Evolutionary conservation across 1,140 invertebrate species (phyloP).

Genomic region (Habropoda laboriosa): DNA sequence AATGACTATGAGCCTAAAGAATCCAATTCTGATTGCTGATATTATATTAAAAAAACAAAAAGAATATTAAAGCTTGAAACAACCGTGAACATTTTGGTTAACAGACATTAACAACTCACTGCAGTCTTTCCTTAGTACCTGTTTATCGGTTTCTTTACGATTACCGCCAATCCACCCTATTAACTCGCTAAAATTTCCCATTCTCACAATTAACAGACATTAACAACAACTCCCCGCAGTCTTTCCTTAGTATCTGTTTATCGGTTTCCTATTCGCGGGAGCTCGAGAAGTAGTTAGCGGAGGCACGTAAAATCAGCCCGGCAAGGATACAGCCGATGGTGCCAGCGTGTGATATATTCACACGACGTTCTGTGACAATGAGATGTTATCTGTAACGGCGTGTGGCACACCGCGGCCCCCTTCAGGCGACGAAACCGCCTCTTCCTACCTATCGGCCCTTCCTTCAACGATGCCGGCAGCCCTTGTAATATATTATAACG

Average conservation of each 20-base stretch:
- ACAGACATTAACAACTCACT: no score
- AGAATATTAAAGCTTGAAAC: no score
- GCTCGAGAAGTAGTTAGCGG: constrained; percentile 22
- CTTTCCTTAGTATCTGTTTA: constrained; percentile 15
- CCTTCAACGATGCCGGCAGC: constrained; percentile 29
- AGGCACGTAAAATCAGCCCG: constrained; percentile 39
- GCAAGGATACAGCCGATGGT: constrained; percentile 45
- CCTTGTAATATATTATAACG: constrained; percentile 70
- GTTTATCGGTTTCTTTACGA: no score
- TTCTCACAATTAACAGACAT: not conserved
- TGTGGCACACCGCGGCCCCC: constrained; percentile 54
- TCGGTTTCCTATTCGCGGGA: constrained; percentile 5
- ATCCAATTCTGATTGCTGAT: no score
- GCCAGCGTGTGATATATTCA: constrained; percentile 70
- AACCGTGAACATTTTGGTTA: no score
- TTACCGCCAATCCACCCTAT: no score
- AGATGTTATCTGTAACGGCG: constrained; percentile 75
- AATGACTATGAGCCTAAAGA: no score
- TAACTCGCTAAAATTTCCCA: not conserved
- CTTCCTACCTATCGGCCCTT: constrained; percentile 33
- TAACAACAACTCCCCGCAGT: constrained; percentile 10
- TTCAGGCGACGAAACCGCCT: constrained; percentile 54
- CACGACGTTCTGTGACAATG: constrained; percentile 71
- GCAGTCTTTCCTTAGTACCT: no score
- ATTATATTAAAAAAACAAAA: no score